Evolutionary conservation across 2,888 invertebrate species (phyloP).

Genomic region (Apeira syringaria): DNA sequence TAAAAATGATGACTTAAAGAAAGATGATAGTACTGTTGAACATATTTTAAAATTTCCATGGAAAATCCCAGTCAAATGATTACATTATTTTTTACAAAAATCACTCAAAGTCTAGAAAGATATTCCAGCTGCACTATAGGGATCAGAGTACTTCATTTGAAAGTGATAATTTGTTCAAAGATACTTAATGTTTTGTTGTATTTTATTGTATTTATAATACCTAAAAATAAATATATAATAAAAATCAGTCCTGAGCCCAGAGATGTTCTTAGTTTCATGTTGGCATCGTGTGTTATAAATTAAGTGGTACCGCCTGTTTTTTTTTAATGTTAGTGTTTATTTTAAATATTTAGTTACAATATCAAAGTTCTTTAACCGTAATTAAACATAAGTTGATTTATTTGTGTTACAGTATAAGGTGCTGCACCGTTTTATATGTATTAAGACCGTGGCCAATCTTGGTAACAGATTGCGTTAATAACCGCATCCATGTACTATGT

Average conservation of each 20-base stretch:
- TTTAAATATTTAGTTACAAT: too few relatives aligned
- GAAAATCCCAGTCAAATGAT: neutral
- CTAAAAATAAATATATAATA: too few relatives aligned
- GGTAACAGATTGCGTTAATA: constrained; percentile 48
- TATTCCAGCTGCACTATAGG: neutral
- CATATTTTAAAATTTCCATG: too few relatives aligned
- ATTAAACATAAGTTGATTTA: neutral
- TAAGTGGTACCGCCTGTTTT: too few relatives aligned
- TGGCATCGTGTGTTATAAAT: too few relatives aligned
- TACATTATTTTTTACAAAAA: constrained; percentile 3
- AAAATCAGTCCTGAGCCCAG: too few relatives aligned
- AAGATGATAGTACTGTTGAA: neutral
- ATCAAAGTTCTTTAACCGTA: constrained; percentile 8
- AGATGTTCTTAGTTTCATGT: too few relatives aligned
- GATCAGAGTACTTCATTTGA: neutral
- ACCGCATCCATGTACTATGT: too few relatives aligned
- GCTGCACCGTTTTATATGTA: constrained; percentile 42
- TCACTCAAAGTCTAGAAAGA: neutral
- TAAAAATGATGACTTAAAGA: neutral
- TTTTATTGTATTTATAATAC: too few relatives aligned
- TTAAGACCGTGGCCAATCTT: constrained; percentile 47
- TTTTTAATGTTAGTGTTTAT: too few relatives aligned
- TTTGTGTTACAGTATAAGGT: neutral
- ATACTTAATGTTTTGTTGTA: too few relatives aligned
- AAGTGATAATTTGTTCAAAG: neutral